Percentiles rank a stretch among this genome's conserved stretches.
Evolutionary conservation across 1,140 invertebrate genomes (phyloP).

Genomic region (Drosophila quadrilineata): DNA sequence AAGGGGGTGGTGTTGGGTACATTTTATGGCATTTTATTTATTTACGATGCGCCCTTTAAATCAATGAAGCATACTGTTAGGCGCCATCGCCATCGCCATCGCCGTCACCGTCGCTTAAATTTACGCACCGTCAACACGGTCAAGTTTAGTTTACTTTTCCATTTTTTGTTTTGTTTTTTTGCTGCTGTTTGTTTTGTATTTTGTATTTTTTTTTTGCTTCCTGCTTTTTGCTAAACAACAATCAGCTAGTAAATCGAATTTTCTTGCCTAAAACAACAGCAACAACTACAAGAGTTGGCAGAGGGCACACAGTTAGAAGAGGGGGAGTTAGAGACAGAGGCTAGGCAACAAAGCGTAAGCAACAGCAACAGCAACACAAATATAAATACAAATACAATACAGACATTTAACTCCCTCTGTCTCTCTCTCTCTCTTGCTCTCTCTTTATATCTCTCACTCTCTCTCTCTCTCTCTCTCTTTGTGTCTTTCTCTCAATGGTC

Average conservation of each 20-base stretch:
- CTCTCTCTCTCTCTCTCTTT: slow-evolving; percentile 17
- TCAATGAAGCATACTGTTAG: slow-evolving; percentile 73
- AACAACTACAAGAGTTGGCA: slow-evolving; percentile 26
- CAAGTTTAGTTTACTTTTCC: slow-evolving; percentile 21
- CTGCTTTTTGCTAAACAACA: no score
- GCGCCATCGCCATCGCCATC: no score
- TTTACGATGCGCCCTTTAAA: slow-evolving; percentile 75
- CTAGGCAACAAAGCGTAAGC: slow-evolving; percentile 45
- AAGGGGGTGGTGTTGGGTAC: no score
- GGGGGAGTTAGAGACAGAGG: slow-evolving; percentile 8
- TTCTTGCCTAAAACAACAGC: slow-evolving; percentile 74
- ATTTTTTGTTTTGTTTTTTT: background rate
- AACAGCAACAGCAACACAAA: slow-evolving; percentile 42
- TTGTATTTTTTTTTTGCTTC: slow-evolving; percentile 49
- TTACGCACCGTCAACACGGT: slow-evolving; percentile 40
- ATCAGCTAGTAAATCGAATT: slow-evolving; percentile 79
- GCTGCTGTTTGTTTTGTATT: background rate
- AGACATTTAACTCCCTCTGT: slow-evolving; percentile 14
- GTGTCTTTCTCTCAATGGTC: slow-evolving; percentile 37
- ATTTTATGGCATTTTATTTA: slow-evolving; percentile 76
- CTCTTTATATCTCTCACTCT: slow-evolving; percentile 37
- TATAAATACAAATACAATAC: slow-evolving; percentile 68
- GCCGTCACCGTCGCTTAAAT: slow-evolving; percentile 73
- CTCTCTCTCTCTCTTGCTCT: slow-evolving; percentile 24
- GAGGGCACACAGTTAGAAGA: no score